Evolutionary conservation across 2,888 invertebrate genomes (phyloP).

Genomic region (Leptogaster cylindrica): DNA sequence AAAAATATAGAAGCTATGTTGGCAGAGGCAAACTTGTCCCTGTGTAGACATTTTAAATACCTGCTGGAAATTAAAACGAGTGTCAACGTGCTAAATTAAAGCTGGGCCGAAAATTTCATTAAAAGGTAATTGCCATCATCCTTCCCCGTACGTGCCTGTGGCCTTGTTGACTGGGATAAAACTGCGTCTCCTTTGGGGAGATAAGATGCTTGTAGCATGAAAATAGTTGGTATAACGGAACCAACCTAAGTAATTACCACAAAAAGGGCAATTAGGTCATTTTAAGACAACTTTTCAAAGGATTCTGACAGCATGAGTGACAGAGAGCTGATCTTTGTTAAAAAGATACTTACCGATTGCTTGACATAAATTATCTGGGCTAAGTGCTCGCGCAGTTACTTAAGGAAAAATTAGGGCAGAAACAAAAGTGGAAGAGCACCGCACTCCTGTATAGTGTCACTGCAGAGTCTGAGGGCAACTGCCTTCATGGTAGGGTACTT

Average conservation of each 20-base stretch:
- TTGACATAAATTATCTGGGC: constrained; percentile 37
- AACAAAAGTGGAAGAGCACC: not conserved
- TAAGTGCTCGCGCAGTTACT: constrained; percentile 35
- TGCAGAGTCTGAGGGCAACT: not conserved
- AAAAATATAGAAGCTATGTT: not conserved
- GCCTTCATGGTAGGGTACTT: constrained; percentile 13
- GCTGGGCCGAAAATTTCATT: constrained; percentile 40
- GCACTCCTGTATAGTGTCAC: constrained; percentile 2
- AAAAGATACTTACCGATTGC: constrained; percentile 31
- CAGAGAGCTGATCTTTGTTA: constrained; percentile 34
- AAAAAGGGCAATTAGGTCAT: constrained; percentile 41
- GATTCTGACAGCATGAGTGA: constrained; percentile 37
- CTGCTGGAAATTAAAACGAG: constrained; percentile 41
- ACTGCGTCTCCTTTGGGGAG: constrained; percentile 2
- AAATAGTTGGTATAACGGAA: constrained; percentile 7
- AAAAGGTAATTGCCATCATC: constrained; percentile 39
- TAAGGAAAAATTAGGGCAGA: constrained; percentile 21
- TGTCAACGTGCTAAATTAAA: constrained; percentile 41
- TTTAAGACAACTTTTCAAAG: constrained; percentile 25
- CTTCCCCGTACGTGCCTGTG: constrained; percentile 31
- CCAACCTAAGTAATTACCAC: constrained; percentile 36
- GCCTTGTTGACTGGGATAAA: constrained; percentile 29
- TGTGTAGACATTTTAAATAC: constrained; percentile 39
- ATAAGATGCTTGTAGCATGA: not conserved
- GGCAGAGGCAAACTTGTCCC: constrained; percentile 32